phyloP scores from a whole-genome alignment of 2,797 vertebrate species.

The Anableps anableps region DNA sequence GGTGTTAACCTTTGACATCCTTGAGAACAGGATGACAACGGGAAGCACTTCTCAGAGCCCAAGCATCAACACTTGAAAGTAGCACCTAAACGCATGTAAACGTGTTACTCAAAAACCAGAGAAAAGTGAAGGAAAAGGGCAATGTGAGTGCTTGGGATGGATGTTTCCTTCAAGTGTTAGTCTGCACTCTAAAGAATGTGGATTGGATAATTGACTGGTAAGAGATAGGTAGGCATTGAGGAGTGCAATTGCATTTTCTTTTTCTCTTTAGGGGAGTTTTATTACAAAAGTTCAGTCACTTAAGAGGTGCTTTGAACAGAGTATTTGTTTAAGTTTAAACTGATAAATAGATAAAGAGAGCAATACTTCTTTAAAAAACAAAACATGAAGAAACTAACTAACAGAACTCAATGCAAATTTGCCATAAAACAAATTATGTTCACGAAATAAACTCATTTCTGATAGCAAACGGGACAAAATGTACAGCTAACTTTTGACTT shows the following conservation, averaged over 20 bases:
- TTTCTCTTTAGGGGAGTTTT: neutral
- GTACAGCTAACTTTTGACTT: conserved; percentile 17
- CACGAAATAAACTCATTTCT: neutral
- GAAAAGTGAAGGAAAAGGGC: conserved; percentile 39
- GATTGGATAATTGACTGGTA: conserved; percentile 43
- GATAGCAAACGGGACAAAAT: neutral
- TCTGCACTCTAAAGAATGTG: conserved; percentile 61
- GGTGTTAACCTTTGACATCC: conserved; percentile 80
- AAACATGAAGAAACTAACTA: neutral
- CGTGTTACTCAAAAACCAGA: conserved; percentile 53
- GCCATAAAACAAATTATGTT: neutral
- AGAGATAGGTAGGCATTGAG: conserved; percentile 25
- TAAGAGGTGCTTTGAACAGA: neutral
- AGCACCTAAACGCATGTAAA: conserved; percentile 63
- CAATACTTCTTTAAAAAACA: no score
- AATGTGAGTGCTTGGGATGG: conserved; percentile 46
- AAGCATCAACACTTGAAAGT: conserved; percentile 64
- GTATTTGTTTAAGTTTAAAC: neutral
- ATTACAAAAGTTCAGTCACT: conserved; percentile 1
- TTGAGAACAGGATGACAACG: conserved; percentile 70
- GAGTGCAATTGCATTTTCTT: neutral
- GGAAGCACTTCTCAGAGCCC: conserved; percentile 68
- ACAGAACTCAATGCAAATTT: neutral
- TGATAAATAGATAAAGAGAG: neutral
- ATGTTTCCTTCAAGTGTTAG: conserved; percentile 55